Conservation (phyloP, 2,888 invertebrate genomes). For the Tetheella fluctuosa region DNA sequence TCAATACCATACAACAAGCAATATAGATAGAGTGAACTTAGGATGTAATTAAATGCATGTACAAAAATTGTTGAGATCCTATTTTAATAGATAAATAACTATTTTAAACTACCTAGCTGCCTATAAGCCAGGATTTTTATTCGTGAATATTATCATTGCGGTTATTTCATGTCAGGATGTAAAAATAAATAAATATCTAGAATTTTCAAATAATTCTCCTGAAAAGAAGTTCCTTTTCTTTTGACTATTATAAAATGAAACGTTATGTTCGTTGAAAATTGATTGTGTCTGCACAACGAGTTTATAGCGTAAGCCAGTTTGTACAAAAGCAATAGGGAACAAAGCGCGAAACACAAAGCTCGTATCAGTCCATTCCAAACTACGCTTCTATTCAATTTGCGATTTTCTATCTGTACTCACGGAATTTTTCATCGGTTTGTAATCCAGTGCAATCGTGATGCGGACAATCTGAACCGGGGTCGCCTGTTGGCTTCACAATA, state of each 20-base stretch:
- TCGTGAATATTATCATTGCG: too few relatives aligned
- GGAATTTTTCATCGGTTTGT: constrained; percentile 71
- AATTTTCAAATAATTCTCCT: neutral
- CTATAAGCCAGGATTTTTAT: too few relatives aligned
- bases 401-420: constrained; percentile 54
- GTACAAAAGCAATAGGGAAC: constrained; percentile 45
- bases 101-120: too few relatives aligned
- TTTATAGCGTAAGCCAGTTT: constrained; percentile 12
- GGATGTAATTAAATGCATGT: too few relatives aligned
- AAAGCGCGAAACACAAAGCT: constrained; percentile 52
- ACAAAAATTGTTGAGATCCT: too few relatives aligned
- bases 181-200: too few relatives aligned
- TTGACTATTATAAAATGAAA: constrained; percentile 8
- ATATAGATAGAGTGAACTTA: too few relatives aligned
- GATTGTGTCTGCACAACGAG: constrained; percentile 5
- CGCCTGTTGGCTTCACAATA: constrained; percentile 17
- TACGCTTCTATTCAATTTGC: constrained; percentile 69
- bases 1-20: too few relatives aligned
- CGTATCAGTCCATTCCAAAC: constrained; percentile 50
- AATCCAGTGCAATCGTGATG: constrained; percentile 58
- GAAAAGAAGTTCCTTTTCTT: neutral
- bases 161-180: too few relatives aligned
- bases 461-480: constrained; percentile 38
- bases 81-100: too few relatives aligned
- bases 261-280: constrained; percentile 5